Evolutionary conservation across 2,797 vertebrate species (phyloP).

Genomic region (Rhynchotus rufescens): DNA sequence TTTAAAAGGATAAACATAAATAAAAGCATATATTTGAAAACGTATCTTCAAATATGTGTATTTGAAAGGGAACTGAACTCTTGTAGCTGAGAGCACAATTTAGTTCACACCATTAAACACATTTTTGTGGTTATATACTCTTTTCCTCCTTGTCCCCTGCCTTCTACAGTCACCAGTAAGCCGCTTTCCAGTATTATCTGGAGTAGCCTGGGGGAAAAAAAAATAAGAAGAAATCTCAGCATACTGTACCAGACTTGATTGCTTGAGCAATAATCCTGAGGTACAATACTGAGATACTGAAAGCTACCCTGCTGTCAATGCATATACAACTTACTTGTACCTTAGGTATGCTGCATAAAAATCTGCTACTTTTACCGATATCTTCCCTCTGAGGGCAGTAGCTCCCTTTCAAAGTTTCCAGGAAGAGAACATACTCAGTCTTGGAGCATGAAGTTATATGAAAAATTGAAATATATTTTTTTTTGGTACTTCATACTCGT

Average conservation of each 20-base stretch:
- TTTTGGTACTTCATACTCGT: background rate
- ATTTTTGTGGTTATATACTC: background rate
- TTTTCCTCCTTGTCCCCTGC: background rate
- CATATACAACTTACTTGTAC: background rate
- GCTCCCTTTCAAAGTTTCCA: background rate
- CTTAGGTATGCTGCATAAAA: background rate
- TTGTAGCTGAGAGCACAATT: background rate
- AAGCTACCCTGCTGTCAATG: background rate
- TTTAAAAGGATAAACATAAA: constrained; percentile 4
- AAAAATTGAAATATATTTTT: background rate
- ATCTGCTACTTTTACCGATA: background rate
- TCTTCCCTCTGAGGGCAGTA: background rate
- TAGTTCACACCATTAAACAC: background rate
- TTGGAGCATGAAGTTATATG: background rate
- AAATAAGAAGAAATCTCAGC: background rate
- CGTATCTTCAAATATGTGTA: background rate
- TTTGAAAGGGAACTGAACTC: background rate
- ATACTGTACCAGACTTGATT: background rate
- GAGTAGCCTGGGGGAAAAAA: background rate
- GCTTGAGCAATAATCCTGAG: background rate
- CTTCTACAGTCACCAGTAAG: background rate
- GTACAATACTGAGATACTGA: background rate
- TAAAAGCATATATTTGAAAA: background rate
- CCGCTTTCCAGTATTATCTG: background rate
- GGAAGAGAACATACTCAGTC: background rate